Evolutionary conservation across 2,113 vertebrate species (phyloP).

Genomic region (Panurus biarmicus): DNA sequence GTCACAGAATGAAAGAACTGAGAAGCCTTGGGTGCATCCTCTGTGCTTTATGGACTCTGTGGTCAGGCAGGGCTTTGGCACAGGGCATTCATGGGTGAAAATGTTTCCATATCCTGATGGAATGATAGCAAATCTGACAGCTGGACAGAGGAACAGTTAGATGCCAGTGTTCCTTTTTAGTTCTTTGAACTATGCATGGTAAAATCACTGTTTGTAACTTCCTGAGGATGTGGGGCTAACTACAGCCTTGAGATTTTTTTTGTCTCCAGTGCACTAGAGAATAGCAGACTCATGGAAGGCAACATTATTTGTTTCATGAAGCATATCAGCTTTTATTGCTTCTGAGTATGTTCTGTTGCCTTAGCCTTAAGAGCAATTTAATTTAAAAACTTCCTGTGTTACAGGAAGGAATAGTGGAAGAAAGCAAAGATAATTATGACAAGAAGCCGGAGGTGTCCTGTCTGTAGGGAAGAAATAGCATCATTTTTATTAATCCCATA

Average conservation of each 20-base stretch:
- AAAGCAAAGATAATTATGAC: background rate
- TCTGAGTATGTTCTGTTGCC: background rate
- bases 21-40: background rate
- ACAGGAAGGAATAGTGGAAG: background rate
- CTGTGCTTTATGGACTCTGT: background rate
- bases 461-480: background rate
- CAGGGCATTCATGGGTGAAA: background rate
- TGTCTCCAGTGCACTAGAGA: background rate
- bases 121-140: background rate
- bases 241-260: background rate
- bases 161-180: background rate
- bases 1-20: background rate
- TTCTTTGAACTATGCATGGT: background rate
- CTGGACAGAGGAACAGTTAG: background rate
- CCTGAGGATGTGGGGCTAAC: background rate
- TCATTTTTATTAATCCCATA: accelerated
- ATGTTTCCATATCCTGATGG: background rate
- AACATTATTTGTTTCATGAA: background rate
- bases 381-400: background rate
- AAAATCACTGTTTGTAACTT: background rate
- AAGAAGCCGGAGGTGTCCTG: background rate
- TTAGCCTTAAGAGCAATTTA: background rate
- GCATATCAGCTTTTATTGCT: background rate
- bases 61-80: background rate
- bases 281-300: background rate